Base-by-base conservation (phyloP, 2,113 vertebrate species). In the Carassius carassius region DNA sequence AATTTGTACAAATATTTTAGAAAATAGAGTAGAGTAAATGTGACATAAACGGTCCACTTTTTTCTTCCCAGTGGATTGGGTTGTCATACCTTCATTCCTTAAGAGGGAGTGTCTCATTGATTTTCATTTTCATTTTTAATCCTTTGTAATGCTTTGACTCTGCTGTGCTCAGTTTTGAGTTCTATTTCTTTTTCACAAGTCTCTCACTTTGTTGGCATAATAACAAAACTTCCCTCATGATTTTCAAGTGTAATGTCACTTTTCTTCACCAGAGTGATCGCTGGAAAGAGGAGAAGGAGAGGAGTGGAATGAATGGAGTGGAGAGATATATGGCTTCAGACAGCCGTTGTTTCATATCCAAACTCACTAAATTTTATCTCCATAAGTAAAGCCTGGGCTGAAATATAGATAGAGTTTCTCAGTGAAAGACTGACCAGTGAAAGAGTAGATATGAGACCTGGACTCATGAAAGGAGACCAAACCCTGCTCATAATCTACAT, bases 31-130 rank as follows among this genome's bases (percentile, higher is more conserved):
- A 58, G 8, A 35, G 35, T 29, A 49, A 70, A 80, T 13, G 13
- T 16, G 44, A 14, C 29, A 29, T 73, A 3, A 67, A 67, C 29
- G 19, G 32, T 70, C 35, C 3, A 11, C 17, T 5, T 3, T 83
- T 62, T 54, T 82, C 37, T 8, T 76, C 9, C 58, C 77, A 96
- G 96, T 82, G 92, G 93, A 19, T 87, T 79, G 25, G 96, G 96
- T 47, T 97, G 96, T 89, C 96, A 97, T 95, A 95, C 84, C 92
- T 96, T 88, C 94, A 96, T 86, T 94, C 86, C 94, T 96, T 92
- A 97, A 97, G 88, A 96, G 94, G 70, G 85, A 88, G 89, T 96
- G 96, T 35, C 92, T 93, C 85, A 95, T 94, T 0, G 95, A 97
- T 85, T 70, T 83, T n/a, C n/a, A n/a, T n/a, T n/a, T n/a, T n/a